Conservation (phyloP, 1,140 invertebrate species). For the Cotesia typhae region DNA sequence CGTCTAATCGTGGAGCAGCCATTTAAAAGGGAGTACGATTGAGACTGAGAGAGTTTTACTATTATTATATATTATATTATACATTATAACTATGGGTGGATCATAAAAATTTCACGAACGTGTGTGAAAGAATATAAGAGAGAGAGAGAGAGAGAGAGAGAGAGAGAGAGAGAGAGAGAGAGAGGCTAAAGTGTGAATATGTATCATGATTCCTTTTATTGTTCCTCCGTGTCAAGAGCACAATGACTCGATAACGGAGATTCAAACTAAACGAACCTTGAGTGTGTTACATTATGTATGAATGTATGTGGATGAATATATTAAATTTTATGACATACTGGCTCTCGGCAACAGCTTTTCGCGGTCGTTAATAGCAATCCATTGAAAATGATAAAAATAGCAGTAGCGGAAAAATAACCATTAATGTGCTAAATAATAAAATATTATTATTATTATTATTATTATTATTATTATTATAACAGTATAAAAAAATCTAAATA, state of each 20-base stretch:
- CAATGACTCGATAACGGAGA: slow-evolving; percentile 20
- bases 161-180: no score
- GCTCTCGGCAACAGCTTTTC: slow-evolving; percentile 18
- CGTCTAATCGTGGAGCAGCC: no score
- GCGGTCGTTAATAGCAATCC: slow-evolving; percentile 8
- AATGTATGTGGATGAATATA: not conserved
- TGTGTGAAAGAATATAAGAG: not conserved
- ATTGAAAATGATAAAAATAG: slow-evolving; percentile 10
- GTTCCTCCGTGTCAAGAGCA: slow-evolving; percentile 24
- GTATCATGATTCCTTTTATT: slow-evolving; percentile 23
- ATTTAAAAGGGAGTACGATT: no score
- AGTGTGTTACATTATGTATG: not conserved
- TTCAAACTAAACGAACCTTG: not conserved
- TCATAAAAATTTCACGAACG: not conserved
- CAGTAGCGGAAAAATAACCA: not conserved
- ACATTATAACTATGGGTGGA: not conserved
- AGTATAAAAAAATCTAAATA: slow-evolving; percentile 8
- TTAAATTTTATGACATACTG: slow-evolving; percentile 9
- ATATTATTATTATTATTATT: no score
- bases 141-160: no score
- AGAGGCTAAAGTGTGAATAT: not conserved
- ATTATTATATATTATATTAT: not conserved
- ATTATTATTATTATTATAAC: no score
- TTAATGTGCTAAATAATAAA: slow-evolving; percentile 4
- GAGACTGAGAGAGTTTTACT: not conserved